Evolutionary conservation across 1,140 invertebrate genomes (phyloP).

Genomic region (Ceratitis capitata): DNA sequence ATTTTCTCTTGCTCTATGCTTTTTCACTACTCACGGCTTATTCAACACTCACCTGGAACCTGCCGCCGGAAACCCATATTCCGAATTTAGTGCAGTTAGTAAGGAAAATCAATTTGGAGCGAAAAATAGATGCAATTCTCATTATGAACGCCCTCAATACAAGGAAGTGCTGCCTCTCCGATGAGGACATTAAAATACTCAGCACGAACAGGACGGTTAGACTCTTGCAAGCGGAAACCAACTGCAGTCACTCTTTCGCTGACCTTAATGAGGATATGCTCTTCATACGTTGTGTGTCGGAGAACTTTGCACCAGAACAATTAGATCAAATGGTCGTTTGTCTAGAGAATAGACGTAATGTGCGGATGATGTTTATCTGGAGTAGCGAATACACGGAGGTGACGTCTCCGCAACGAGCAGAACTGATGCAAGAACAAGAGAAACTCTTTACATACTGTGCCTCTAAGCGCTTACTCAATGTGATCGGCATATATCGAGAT

Average conservation of each 20-base stretch:
- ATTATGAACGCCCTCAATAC: neutral
- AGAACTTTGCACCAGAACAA: neutral
- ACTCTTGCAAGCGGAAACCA: neutral
- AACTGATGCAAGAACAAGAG: neutral
- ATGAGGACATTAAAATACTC: neutral
- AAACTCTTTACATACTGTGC: neutral
- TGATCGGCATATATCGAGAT: neutral
- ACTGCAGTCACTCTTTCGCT: neutral
- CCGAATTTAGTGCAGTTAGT: neutral
- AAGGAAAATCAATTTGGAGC: neutral
- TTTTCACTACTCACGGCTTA: no score
- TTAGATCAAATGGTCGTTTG: neutral
- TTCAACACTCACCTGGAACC: no score
- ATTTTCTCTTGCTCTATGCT: no score
- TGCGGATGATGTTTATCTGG: neutral
- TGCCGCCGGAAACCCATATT: neutral
- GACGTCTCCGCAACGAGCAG: neutral
- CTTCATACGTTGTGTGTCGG: neutral
- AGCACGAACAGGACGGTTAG: neutral
- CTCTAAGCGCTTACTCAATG: neutral
- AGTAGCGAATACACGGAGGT: neutral
- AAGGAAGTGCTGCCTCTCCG: neutral
- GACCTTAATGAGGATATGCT: neutral
- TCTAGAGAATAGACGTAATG: neutral
- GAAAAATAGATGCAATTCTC: neutral